Evolutionary conservation across 2,888 invertebrate genomes (phyloP).

Genomic region (Lithophane socia): DNA sequence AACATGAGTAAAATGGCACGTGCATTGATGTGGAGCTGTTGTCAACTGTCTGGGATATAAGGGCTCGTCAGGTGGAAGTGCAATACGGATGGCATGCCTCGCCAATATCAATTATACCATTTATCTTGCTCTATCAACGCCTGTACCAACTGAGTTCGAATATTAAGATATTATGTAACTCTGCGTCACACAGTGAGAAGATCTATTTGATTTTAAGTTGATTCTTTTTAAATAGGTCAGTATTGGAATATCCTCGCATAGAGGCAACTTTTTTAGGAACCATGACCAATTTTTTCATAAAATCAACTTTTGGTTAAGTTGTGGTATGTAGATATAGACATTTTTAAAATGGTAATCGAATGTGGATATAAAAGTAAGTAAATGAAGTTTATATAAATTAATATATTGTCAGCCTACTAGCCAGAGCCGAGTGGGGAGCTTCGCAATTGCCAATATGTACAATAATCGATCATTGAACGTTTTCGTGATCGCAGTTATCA

Average conservation of each 20-base stretch:
- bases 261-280: neutral
- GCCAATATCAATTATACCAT: constrained; percentile 32
- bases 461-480: neutral
- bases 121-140: constrained; percentile 25
- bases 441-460: neutral
- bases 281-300: neutral
- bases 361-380: neutral
- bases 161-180: neutral
- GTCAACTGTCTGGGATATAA: constrained; percentile 18
- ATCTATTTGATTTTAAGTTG: neutral
- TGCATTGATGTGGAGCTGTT: neutral
- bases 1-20: neutral
- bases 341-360: neutral
- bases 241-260: neutral
- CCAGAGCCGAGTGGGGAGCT: neutral
- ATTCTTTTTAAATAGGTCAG: neutral
- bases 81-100: neutral
- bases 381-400: neutral
- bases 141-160: constrained; percentile 5
- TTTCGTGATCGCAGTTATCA: neutral
- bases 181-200: neutral
- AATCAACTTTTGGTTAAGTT: too few relatives aligned
- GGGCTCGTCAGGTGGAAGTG: constrained; percentile 21
- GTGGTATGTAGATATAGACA: too few relatives aligned
- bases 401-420: neutral